These are phyloP conservation scores for Drosophila anomalipes DNA, from an alignment of 2,888 invertebrate genomes.

Conservation along the genomic window DNA sequence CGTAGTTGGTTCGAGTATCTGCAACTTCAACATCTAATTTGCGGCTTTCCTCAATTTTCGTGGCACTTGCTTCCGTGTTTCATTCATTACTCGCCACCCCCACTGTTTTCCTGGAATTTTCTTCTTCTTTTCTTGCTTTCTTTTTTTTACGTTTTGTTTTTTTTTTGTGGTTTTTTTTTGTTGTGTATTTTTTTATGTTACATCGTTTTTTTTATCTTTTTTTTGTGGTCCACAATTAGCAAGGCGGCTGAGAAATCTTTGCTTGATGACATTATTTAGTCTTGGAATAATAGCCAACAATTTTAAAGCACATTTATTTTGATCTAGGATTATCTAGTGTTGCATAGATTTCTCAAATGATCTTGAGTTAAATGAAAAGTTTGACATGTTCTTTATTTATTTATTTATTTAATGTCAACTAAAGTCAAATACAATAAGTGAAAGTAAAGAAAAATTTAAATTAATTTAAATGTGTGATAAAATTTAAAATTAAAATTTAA, in stretches of 20 bases:
- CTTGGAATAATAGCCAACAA: not conserved
- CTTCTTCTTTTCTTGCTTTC: conserved; percentile 26
- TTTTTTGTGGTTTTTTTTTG: conserved; percentile 1
- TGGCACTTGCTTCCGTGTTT: conserved; percentile 52
- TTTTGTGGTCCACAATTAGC: conserved; percentile 1
- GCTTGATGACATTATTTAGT: not conserved
- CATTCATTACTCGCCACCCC: conserved; percentile 24
- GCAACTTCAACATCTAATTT: conserved; percentile 68
- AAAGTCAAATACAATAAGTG: no score
- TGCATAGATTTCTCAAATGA: no score
- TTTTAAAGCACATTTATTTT: no score
- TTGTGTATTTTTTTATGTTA: conserved; percentile 4
- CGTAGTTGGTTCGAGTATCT: conserved; percentile 22
- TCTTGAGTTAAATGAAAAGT: no score
- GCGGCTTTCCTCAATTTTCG: conserved; percentile 67
- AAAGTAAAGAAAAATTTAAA: no score
- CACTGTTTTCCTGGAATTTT: conserved; percentile 36
- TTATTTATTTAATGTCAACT: no score
- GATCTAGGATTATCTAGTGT: no score
- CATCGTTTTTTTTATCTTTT: not conserved
- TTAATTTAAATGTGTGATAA: no score
- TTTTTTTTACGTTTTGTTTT: conserved; percentile 5
- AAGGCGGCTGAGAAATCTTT: not conserved
- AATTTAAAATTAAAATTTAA: no score
- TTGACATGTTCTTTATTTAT: no score